phyloP scores from a whole-genome alignment of 2,888 invertebrate species.

The Caenorhabditis becei region DNA sequence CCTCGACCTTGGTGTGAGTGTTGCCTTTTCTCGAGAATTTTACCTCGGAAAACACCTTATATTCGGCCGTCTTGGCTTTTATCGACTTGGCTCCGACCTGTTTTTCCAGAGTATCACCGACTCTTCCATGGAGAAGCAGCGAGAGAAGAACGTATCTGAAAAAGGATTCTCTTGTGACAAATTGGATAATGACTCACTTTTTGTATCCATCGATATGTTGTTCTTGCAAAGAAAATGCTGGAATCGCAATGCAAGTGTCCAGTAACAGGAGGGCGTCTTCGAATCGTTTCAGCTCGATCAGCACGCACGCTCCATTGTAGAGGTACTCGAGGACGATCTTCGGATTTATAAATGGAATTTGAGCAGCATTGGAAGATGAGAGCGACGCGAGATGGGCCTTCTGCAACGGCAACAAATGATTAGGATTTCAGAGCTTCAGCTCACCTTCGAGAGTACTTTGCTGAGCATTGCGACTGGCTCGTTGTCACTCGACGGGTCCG shows the following conservation, averaged over 20 bases:
- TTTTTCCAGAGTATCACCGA: constrained; percentile 11
- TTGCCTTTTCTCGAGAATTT: constrained; percentile 33
- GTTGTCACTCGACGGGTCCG: background rate
- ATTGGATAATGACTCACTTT: constrained; percentile 41
- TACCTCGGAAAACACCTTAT: constrained; percentile 26
- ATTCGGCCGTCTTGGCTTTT: constrained; percentile 29
- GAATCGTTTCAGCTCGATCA: constrained; percentile 55
- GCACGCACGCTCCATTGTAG: constrained; percentile 63
- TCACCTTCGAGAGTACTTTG: background rate
- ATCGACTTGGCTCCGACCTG: background rate
- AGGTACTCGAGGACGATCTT: constrained; percentile 65
- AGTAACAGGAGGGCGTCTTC: constrained; percentile 55
- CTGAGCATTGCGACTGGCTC: background rate
- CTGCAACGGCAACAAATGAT: constrained; percentile 9
- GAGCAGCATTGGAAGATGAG: background rate
- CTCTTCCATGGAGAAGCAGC: constrained; percentile 45
- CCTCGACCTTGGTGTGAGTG: constrained; percentile 30
- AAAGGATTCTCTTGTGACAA: background rate
- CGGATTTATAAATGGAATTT: constrained; percentile 28
- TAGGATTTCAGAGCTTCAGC: background rate
- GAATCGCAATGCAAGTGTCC: constrained; percentile 38
- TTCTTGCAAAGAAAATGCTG: constrained; percentile 37
- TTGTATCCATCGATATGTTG: constrained; percentile 63
- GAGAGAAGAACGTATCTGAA: constrained; percentile 51
- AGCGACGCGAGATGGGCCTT: constrained; percentile 1